Evolutionary conservation across 2,113 vertebrate species (phyloP), one percentile per base, ranked within the genome.

Genomic region (Gavialis gangeticus): DNA sequence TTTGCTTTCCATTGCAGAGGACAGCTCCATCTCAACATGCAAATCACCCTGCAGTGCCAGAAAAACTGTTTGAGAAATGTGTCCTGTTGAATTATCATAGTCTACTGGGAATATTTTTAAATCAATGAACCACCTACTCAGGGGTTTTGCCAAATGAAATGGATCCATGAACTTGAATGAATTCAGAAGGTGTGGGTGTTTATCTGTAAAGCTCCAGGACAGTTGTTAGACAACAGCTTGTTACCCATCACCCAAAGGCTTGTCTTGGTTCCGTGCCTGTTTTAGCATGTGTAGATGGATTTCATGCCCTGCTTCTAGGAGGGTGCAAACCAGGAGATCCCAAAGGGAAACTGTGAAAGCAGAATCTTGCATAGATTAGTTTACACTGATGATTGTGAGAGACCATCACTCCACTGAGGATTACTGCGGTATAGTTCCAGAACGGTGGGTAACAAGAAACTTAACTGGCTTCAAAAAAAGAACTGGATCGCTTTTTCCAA

Each of bases 331-430:
- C 69, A 0, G 15, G 15, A 4, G 24, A 13, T 81, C 63, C 4
- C 30, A 22, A 1, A 81, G 63, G 73, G 56, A 2, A 22, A 18
- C 16, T 6, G 28, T 69, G 60, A 24, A 57, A 66, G 84, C 59
- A 1, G 15, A 3, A 64, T 57, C 8, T 55, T 28, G 5, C 7
- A 0, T 1, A 1, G 25, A 11, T 18, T 19, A 67, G 10, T n/a
- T 34, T 34, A 5, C 19, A 19, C 18, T 19, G 10, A 11, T 21
- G 11, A 1, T 4, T 58, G 19, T 67, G 81, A 57, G 67, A 56
- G 37, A 1, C 15, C 9, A 0, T 28, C 30, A 37, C 3, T 2
- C 1, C 10, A 28, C 59, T 79, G 1, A 63, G 75, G 81, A 58
- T 83, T 58, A 28, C 4, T 34, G 69, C 28, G 10, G 63, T 17